These are phyloP conservation scores for Syngnathus floridae DNA, from an alignment of 2,113 vertebrate species.

Conservation along the genomic window DNA sequence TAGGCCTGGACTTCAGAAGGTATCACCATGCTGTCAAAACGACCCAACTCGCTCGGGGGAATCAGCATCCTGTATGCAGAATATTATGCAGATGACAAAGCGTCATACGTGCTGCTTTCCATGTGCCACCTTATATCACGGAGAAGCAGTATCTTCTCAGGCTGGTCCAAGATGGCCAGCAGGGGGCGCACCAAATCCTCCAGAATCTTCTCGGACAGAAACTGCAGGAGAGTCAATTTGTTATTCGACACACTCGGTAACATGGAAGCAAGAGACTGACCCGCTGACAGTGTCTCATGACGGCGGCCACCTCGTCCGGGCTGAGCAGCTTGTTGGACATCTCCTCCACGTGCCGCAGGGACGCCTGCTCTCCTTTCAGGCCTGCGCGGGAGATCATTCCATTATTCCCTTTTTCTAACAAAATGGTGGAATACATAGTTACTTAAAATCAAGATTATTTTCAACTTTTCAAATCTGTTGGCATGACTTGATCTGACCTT, in stretches of 20 bases:
- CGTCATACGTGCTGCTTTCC: too few relatives aligned
- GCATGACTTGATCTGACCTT: conserved; percentile 54
- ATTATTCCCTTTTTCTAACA: not conserved
- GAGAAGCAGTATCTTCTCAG: conserved; percentile 84
- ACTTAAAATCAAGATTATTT: too few relatives aligned
- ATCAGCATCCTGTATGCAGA: conserved; percentile 69
- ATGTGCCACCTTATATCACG: conserved; percentile 78
- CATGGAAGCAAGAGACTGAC: conserved; percentile 51
- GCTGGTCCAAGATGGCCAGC: conserved; percentile 85
- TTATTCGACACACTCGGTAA: conserved; percentile 33
- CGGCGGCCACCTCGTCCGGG: conserved; percentile 77
- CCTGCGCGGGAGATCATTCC: conserved; percentile 57
- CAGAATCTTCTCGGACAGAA: conserved; percentile 72
- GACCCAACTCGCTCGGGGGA: conserved; percentile 75
- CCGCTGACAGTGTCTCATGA: conserved; percentile 79
- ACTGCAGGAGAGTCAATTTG: conserved; percentile 58
- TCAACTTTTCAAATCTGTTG: conserved; percentile 35
- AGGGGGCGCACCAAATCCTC: conserved; percentile 83
- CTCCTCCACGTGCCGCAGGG: conserved; percentile 74
- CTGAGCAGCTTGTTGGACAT: conserved; percentile 78
- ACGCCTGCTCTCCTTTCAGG: conserved; percentile 49
- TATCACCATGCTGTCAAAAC: conserved; percentile 91
- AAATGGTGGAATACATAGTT: not conserved
- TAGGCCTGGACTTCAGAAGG: conserved; percentile 89
- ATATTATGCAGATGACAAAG: too few relatives aligned